Evolutionary conservation across 2,113 vertebrate genomes (phyloP).

Genomic region (Festucalex cinctus): DNA sequence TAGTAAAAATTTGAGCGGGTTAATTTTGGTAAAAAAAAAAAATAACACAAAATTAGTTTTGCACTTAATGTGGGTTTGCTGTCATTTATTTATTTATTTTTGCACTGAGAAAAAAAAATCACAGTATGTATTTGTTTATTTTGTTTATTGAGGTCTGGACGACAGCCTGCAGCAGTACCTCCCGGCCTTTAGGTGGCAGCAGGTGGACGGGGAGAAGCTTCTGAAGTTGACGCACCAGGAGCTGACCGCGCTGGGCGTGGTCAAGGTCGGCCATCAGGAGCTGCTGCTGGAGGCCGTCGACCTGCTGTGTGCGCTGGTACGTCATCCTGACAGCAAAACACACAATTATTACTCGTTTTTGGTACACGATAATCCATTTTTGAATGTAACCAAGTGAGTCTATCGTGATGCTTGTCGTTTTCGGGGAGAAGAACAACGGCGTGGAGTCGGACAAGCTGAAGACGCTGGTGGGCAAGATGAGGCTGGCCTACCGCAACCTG

Average conservation of each 20-base stretch:
- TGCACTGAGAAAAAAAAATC: too few relatives aligned
- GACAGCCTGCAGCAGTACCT: conserved; percentile 89
- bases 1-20: too few relatives aligned
- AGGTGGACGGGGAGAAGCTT: conserved; percentile 87
- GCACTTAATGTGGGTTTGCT: too few relatives aligned
- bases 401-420: background rate
- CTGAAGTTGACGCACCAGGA: conserved; percentile 88
- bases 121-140: too few relatives aligned
- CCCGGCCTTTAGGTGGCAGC: conserved; percentile 83
- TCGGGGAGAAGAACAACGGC: conserved; percentile 81
- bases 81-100: too few relatives aligned
- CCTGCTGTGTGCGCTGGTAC: conserved; percentile 85
- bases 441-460: conserved; percentile 92
- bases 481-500: conserved; percentile 79
- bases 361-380: too few relatives aligned
- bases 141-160: conserved; percentile 78
- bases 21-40: too few relatives aligned
- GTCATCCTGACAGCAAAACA: conserved; percentile 11
- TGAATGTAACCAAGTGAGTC: background rate
- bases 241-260: conserved; percentile 83
- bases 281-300: conserved; percentile 92
- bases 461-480: conserved; percentile 82
- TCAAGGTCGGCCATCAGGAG: conserved; percentile 91
- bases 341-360: too few relatives aligned
- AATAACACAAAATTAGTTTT: too few relatives aligned